phyloP scores from a whole-genome alignment of 2,113 vertebrate genomes.

The Galbula dea region DNA sequence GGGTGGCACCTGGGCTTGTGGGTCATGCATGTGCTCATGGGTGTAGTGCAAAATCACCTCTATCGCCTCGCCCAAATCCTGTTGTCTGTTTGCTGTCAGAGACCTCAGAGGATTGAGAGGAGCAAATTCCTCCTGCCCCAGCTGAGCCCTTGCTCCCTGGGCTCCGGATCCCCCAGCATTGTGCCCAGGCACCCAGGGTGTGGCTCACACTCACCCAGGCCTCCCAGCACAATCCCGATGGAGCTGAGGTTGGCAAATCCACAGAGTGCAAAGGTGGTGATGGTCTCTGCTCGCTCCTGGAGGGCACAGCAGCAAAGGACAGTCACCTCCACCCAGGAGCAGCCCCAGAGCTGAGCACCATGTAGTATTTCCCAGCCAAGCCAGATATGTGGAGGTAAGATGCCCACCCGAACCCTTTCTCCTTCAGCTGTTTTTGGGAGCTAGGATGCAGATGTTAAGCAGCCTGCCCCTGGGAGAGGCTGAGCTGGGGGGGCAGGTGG shows the following conservation, averaged over 20 bases:
- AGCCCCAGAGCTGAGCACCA: not conserved
- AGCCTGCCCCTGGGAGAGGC: not conserved
- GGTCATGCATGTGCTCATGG: rapidly evolving
- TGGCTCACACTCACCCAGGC: constrained; percentile 79
- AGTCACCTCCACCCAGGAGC: not conserved
- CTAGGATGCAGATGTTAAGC: not conserved
- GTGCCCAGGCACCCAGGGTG: rapidly evolving
- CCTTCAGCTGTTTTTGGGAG: not conserved
- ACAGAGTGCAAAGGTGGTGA: constrained; percentile 88
- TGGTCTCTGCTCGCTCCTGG: constrained; percentile 86
- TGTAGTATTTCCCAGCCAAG: not conserved
- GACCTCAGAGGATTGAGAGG: rapidly evolving
- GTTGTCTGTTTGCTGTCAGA: not conserved
- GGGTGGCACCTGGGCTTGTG: not conserved
- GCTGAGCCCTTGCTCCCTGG: not conserved
- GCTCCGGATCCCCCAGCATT: not conserved
- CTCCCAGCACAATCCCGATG: constrained; percentile 89
- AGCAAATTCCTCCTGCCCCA: not conserved
- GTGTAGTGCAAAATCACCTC: not conserved
- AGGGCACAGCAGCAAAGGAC: not conserved
- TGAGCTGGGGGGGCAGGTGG: not conserved
- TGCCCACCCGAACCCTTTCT: not conserved
- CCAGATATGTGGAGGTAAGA: not conserved
- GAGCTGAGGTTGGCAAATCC: constrained; percentile 94
- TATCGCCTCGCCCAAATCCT: not conserved